These are phyloP conservation scores for Meloe dianella DNA, from an alignment of 2,888 invertebrate species.

Conservation along the genomic window DNA sequence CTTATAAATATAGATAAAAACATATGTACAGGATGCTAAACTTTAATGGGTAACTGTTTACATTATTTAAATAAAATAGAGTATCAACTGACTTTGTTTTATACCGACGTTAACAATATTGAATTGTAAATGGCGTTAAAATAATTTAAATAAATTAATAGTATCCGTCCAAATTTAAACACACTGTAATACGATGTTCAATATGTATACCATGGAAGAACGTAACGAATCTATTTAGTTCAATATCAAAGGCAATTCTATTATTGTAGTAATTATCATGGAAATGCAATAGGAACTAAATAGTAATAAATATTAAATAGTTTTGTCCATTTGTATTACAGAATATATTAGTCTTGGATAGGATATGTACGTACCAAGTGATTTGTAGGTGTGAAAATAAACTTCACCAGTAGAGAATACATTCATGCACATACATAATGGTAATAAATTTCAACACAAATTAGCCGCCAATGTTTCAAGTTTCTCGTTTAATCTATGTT, in stretches of 20 bases:
- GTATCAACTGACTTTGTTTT: no score
- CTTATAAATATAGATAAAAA: neutral
- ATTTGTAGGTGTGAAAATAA: constrained; percentile 33
- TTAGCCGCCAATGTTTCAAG: constrained; percentile 15
- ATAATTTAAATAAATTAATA: no score
- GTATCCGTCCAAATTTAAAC: no score
- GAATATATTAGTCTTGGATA: constrained; percentile 33
- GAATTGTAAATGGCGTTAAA: no score
- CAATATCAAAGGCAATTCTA: constrained; percentile 15
- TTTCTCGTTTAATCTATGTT: neutral
- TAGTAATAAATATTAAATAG: constrained; percentile 35
- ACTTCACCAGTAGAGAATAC: constrained; percentile 28
- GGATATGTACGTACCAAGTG: constrained; percentile 24
- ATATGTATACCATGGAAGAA: no score
- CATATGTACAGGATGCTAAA: no score
- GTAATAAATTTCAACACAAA: constrained; percentile 20
- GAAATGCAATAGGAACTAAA: constrained; percentile 34
- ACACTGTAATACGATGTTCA: no score
- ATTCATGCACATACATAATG: constrained; percentile 4
- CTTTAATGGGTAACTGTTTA: no score
- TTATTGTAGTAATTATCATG: constrained; percentile 34
- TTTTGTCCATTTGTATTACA: constrained; percentile 33
- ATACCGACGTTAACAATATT: no score
- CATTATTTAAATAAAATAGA: no score
- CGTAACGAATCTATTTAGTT: neutral